Conservation (phyloP, 2,888 invertebrate species). For the Lochmaea crataegi region DNA sequence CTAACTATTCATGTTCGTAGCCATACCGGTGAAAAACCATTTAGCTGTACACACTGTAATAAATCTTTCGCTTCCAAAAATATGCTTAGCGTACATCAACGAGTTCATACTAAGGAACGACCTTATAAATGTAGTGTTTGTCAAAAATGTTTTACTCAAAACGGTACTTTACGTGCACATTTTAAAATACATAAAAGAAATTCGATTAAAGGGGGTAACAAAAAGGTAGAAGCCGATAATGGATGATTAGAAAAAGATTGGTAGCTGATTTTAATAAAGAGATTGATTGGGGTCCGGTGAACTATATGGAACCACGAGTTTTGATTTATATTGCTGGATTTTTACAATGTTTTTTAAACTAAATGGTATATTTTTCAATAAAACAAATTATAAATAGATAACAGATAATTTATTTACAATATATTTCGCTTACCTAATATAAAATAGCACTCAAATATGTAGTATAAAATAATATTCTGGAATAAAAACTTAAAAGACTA, state of each 20-base stretch:
- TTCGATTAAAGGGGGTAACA: too few species aligned
- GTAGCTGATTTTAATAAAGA: background rate
- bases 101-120: slow-evolving; percentile 61
- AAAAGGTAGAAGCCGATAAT: too few species aligned
- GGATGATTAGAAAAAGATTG: too few species aligned
- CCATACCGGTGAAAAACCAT: slow-evolving; percentile 60
- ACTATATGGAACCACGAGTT: too few species aligned
- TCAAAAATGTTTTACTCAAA: slow-evolving; percentile 61
- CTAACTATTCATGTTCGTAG: slow-evolving; percentile 47
- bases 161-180: slow-evolving; percentile 57
- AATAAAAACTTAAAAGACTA: slow-evolving; percentile 7
- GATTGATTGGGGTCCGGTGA: too few species aligned
- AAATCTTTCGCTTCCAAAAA: slow-evolving; percentile 49
- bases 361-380: background rate
- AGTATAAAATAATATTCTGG: background rate
- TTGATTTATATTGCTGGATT: too few species aligned
- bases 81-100: slow-evolving; percentile 60
- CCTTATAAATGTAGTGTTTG: slow-evolving; percentile 57
- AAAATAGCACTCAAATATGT: background rate
- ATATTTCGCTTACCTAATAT: background rate
- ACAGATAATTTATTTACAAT: background rate
- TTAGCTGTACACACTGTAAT: slow-evolving; percentile 52
- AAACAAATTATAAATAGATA: slow-evolving; percentile 25
- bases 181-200: slow-evolving; percentile 43
- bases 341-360: too few species aligned